Conservation (phyloP, 2,797 vertebrate genomes). For the Acipenser ruthenus region DNA sequence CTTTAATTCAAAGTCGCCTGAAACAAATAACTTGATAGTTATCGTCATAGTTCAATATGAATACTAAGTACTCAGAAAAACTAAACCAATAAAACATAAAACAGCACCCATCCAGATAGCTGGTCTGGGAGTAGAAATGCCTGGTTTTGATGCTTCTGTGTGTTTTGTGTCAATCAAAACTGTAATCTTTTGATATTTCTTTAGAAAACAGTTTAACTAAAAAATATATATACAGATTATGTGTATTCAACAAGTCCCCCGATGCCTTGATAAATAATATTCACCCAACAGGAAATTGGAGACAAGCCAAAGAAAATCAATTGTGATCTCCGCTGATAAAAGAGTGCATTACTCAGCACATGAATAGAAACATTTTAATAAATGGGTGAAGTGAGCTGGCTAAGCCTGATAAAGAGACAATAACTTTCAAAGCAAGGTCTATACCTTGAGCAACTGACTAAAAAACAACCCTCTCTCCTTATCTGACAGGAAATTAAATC, state of each 20-base stretch:
- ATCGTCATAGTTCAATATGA: too few species aligned
- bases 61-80: too few species aligned
- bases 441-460: conserved; percentile 35
- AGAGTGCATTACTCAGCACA: neutral
- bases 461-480: conserved; percentile 27
- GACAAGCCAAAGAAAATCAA: neutral
- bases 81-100: too few species aligned
- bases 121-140: too few species aligned
- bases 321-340: neutral
- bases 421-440: neutral
- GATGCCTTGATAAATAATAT: neutral
- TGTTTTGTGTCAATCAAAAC: too few species aligned
- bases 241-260: neutral
- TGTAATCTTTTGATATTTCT: too few species aligned
- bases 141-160: too few species aligned
- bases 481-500: conserved; percentile 28
- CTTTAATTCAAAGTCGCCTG: too few species aligned
- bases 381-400: conserved; percentile 35
- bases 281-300: neutral
- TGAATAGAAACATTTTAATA: conserved; percentile 29
- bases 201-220: too few species aligned
- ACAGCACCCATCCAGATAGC: too few species aligned
- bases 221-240: too few species aligned
- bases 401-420: conserved; percentile 38
- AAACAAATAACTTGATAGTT: too few species aligned